These are phyloP conservation scores for Zosterops lateralis DNA, from an alignment of 2,113 vertebrate species.

Conservation along the genomic window DNA sequence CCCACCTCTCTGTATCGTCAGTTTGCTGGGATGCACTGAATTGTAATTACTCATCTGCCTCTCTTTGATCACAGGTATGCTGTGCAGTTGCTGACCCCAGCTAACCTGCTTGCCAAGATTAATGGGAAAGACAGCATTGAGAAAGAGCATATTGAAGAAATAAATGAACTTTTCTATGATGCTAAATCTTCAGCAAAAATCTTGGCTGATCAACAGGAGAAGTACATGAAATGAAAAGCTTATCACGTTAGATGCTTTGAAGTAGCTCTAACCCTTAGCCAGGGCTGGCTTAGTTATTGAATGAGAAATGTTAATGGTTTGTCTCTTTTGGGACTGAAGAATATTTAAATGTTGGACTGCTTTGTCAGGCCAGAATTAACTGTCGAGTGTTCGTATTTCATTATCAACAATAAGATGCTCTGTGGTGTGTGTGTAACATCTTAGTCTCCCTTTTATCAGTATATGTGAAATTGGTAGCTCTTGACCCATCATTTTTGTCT, in stretches of 20 bases:
- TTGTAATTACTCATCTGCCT: not conserved
- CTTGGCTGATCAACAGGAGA: conserved; percentile 94
- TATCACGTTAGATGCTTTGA: not conserved
- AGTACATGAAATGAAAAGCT: conserved; percentile 91
- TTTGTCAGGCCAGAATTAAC: conserved; percentile 12
- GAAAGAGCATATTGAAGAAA: conserved; percentile 96
- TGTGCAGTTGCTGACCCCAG: conserved; percentile 92
- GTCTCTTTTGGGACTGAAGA: conserved; percentile 48
- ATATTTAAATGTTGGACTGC: conserved; percentile 42
- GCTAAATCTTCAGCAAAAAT: conserved; percentile 98
- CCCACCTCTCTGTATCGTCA: not conserved
- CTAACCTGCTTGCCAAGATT: conserved; percentile 89
- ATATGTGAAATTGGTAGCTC: not conserved
- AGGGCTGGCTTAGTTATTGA: conserved; percentile 3
- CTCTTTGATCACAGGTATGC: conserved; percentile 81
- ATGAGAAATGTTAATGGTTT: conserved; percentile 36
- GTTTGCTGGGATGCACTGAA: not conserved
- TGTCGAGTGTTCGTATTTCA: not conserved
- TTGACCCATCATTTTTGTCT: not conserved
- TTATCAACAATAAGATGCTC: not conserved
- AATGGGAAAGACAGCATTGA: conserved; percentile 94
- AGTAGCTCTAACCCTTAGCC: conserved; percentile 12
- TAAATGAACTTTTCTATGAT: conserved; percentile 97
- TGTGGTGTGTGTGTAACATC: not conserved
- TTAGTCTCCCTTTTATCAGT: not conserved